Evolutionary conservation across 2,888 invertebrate genomes (phyloP), one percentile per base, ranked within the genome.

Genomic region (Clusia tigrina): DNA sequence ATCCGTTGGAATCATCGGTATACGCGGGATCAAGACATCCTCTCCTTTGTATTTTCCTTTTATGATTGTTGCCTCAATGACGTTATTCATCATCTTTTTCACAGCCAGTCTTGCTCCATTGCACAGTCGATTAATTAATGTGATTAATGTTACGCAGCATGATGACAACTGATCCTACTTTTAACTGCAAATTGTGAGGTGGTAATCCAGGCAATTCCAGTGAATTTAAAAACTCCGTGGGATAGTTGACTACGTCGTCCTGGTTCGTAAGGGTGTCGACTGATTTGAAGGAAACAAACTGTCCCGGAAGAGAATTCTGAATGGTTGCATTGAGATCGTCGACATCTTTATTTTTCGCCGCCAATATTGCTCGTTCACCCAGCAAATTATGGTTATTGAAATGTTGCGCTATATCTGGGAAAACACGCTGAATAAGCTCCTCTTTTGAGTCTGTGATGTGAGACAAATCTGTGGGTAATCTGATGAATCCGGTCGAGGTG

Each of bases 1-100:
- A 66, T 79, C 75, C 2, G 67, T 76, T 55, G 74, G 74, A 58
- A 80, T 78, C 69, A 78, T 73, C 54, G 78, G 78, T 32, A 79
- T 78, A 20, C 74, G 68, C 66, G 77, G 76, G 42, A 80, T 67
- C 9, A 74, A 66, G 17, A 77, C 72, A 52, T 60, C 54, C 58
- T 71, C 62, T 15, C 67, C 63, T 67, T 67, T 66, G 56, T 23
- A 64, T 58, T 64, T 62, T 46, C 62, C 67, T 15, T 46, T 66
- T 5, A 69, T 22, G 42, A 75, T 71, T 15, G 66, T 74, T 23
- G 71, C 54, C 71, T 66, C 67, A 51, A 72, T 69, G 1, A 73
- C 52, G 58, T 71, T 72, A 15, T 68, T 54, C 54, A 54, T 54
- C 15, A 54, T 2, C 9, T 54, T 54, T 22, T 60, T 64, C 12